phyloP scores from a whole-genome alignment of 2,888 invertebrate species.

The Portevinia maculata region DNA sequence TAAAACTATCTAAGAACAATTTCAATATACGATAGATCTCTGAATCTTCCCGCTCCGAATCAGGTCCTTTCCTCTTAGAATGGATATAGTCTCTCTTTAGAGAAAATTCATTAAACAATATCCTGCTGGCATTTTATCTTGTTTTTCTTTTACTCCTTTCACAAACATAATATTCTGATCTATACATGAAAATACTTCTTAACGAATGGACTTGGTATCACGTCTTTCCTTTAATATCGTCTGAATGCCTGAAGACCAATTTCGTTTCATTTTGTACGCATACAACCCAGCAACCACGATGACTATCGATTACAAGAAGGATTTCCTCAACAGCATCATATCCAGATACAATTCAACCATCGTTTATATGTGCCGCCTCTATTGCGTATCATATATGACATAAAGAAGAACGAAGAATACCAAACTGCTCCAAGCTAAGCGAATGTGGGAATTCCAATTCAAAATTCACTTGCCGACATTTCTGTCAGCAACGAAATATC shows the following conservation, averaged over 20 bases:
- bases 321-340: constrained; percentile 55
- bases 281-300: constrained; percentile 28
- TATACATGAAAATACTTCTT: neutral
- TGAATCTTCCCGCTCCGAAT: constrained; percentile 1
- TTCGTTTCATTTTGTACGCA: constrained; percentile 38
- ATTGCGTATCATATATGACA: constrained; percentile 21
- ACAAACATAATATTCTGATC: neutral
- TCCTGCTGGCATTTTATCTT: constrained; percentile 54
- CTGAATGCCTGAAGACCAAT: constrained; percentile 38
- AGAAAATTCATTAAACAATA: constrained; percentile 60
- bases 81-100: constrained; percentile 22
- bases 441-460: constrained; percentile 16
- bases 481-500: constrained; percentile 45
- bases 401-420: constrained; percentile 9
- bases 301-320: constrained; percentile 51
- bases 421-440: constrained; percentile 33
- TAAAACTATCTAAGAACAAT: constrained; percentile 52
- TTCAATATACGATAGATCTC: constrained; percentile 42
- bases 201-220: constrained; percentile 33
- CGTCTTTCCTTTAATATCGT: constrained; percentile 40
- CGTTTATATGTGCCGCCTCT: constrained; percentile 13
- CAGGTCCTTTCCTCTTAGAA: neutral
- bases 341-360: constrained; percentile 35
- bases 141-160: constrained; percentile 4
- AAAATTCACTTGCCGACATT: constrained; percentile 49